These are phyloP conservation scores for Eupithecia subumbrata DNA, from an alignment of 2,888 invertebrate species.

Conservation along the genomic window DNA sequence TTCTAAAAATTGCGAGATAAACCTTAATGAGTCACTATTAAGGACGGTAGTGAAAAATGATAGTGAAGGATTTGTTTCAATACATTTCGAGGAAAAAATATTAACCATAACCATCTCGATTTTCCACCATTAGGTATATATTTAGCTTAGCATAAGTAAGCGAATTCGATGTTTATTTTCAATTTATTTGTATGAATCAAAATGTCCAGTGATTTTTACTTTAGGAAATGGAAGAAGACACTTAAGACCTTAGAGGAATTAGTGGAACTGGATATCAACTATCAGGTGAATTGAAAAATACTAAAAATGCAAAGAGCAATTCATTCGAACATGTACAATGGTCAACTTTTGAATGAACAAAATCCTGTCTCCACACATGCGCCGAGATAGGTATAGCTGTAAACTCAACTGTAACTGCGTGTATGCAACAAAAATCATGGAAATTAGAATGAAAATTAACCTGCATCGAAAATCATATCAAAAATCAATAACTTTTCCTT, in stretches of 20 bases:
- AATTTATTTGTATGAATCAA: slow-evolving; percentile 49
- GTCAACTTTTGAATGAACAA: not conserved
- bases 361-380: not conserved
- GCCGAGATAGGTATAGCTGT: not conserved
- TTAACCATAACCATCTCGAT: slow-evolving; percentile 42
- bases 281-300: slow-evolving; percentile 57
- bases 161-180: slow-evolving; percentile 48
- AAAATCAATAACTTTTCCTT: too few relatives aligned
- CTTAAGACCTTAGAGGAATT: slow-evolving; percentile 52
- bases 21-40: too few relatives aligned
- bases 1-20: too few relatives aligned
- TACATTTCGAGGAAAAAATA: not conserved
- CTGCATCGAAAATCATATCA: not conserved
- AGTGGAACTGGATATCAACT: slow-evolving; percentile 56
- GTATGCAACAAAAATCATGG: not conserved
- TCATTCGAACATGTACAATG: not conserved
- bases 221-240: slow-evolving; percentile 62
- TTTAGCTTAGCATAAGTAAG: slow-evolving; percentile 10
- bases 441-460: not conserved
- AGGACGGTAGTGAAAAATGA: too few relatives aligned
- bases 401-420: not conserved
- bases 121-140: not conserved
- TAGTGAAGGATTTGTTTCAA: not conserved
- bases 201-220: slow-evolving; percentile 71
- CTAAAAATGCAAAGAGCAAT: not conserved